Percentiles rank a stretch among this genome's conserved stretches.
Conservation (phyloP, 1,140 invertebrate genomes). For the Sweltsa coloradensis region DNA sequence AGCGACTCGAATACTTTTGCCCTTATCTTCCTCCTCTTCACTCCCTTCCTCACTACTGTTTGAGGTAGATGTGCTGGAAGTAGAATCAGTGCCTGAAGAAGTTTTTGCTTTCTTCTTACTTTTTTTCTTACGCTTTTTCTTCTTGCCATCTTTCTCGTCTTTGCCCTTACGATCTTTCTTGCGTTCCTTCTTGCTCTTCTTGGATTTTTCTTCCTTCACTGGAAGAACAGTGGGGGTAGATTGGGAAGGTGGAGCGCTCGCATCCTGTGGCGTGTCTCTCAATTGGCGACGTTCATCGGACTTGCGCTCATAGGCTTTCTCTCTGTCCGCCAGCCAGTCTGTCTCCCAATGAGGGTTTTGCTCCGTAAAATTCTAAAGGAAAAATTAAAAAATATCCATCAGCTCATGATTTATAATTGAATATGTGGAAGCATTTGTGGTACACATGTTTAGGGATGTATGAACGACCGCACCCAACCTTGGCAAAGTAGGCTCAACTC, state of each 20-base stretch:
- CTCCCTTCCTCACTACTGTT: constrained; percentile 36
- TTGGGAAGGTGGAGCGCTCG: no score
- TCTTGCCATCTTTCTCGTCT: constrained; percentile 23
- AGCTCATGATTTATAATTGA: no score
- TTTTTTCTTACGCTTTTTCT: constrained; percentile 32
- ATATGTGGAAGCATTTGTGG: no score
- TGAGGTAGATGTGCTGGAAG: constrained; percentile 19
- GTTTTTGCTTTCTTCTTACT: constrained; percentile 28
- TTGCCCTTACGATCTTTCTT: constrained; percentile 5
- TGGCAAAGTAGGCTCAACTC: no score
- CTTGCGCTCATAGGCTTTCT: constrained; percentile 43
- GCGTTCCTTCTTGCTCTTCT: neutral
- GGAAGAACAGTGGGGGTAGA: no score
- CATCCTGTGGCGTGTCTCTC: no score
- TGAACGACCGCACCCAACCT: no score
- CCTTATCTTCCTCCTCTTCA: constrained; percentile 36
- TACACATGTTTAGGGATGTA: no score
- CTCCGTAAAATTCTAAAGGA: constrained; percentile 54
- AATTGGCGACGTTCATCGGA: constrained; percentile 34
- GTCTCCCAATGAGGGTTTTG: constrained; percentile 75
- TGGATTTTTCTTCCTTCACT: neutral
- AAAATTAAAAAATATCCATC: constrained; percentile 10
- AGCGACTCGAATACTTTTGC: constrained; percentile 48
- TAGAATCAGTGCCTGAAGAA: constrained; percentile 17
- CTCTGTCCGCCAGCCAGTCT: constrained; percentile 68